These are phyloP conservation scores for Drosophila asahinai DNA, from an alignment of 1,140 invertebrate species.

Conservation along the genomic window DNA sequence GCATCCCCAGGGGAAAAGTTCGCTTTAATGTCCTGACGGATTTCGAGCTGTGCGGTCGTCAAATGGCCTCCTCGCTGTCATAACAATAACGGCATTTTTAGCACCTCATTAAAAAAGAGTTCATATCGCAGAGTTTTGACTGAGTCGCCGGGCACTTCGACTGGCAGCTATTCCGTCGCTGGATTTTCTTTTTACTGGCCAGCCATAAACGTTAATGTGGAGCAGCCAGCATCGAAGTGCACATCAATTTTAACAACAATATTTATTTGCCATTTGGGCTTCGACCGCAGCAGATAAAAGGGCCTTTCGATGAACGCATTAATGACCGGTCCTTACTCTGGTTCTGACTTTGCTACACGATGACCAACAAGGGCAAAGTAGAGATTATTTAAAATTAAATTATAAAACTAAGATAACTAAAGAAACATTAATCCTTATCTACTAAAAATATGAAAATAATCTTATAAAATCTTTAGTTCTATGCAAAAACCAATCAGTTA, in stretches of 20 bases:
- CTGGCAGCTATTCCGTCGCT: constrained; percentile 13
- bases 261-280: constrained; percentile 70
- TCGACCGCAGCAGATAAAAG: constrained; percentile 42
- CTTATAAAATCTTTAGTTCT: too few species aligned
- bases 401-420: too few species aligned
- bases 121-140: constrained; percentile 74
- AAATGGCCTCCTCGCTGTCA: constrained; percentile 73
- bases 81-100: constrained; percentile 83
- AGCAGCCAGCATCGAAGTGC: constrained; percentile 53
- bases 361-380: not conserved
- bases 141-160: constrained; percentile 41
- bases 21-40: constrained; percentile 62
- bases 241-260: constrained; percentile 80
- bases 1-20: constrained; percentile 39
- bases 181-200: constrained; percentile 48
- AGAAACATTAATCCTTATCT: too few species aligned
- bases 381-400: too few species aligned
- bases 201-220: constrained; percentile 58
- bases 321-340: constrained; percentile 39
- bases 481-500: not conserved
- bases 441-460: too few species aligned
- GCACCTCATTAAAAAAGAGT: constrained; percentile 84
- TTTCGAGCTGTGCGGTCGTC: constrained; percentile 53
- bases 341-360: constrained; percentile 15
- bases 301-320: constrained; percentile 46